A percentile compares a stretch with the other conserved stretches of the same genome.
Evolutionary conservation across 92 coral and sea anemone species (phyloP).

Genomic region (Porites divaricata): DNA sequence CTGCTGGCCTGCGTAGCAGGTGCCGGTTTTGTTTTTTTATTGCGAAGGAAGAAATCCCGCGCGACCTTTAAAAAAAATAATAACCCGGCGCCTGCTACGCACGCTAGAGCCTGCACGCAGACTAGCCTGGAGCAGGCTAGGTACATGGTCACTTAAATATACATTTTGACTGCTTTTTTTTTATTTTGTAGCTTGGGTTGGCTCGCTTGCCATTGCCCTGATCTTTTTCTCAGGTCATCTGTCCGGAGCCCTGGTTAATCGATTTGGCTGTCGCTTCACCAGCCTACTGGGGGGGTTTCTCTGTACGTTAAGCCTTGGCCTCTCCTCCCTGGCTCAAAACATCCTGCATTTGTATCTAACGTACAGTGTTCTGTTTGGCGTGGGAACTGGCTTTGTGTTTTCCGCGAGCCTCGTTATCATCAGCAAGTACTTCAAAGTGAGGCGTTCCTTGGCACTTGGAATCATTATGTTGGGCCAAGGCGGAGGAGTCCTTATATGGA

Average conservation of each 20-base stretch:
- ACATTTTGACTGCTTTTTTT: not conserved
- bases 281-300: constrained; percentile 64
- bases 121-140: too few species aligned
- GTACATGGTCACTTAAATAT: not conserved
- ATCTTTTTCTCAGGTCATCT: constrained; percentile 55
- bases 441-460: constrained; percentile 62
- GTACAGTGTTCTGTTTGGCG: constrained; percentile 62
- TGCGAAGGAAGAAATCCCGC: too few species aligned
- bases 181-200: constrained; percentile 72
- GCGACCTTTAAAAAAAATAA: too few species aligned
- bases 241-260: constrained; percentile 44
- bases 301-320: constrained; percentile 55
- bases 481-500: constrained; percentile 56
- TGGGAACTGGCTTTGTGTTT: constrained; percentile 54
- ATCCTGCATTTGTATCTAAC: constrained; percentile 53
- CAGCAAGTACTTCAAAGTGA: constrained; percentile 47
- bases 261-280: constrained; percentile 60
- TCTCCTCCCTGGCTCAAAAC: constrained; percentile 62
- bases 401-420: constrained; percentile 43
- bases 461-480: constrained; percentile 41
- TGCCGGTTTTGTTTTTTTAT: too few species aligned
- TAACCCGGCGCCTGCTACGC: too few species aligned
- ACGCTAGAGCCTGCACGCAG: too few species aligned
- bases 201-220: constrained; percentile 61
- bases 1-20: too few species aligned